Percentiles rank a stretch among this genome's conserved stretches.
Conservation (phyloP, 1,140 invertebrate species). For the Musca domestica region DNA sequence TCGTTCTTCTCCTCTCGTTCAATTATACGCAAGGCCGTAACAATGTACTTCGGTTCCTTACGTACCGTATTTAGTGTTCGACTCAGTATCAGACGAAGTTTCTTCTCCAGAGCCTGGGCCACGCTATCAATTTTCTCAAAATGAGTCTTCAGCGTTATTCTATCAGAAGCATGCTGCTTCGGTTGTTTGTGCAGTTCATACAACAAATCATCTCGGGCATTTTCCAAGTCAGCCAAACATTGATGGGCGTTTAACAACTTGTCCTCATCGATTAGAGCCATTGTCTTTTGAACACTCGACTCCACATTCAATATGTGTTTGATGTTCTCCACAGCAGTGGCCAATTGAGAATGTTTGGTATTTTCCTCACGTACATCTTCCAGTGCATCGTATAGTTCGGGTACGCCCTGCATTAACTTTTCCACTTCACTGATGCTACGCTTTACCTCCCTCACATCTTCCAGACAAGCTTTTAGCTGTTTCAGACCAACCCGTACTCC, state of each 20-base stretch:
- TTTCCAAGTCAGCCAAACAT: constrained; percentile 93
- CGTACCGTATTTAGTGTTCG: constrained; percentile 90
- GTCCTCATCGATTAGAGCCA: constrained; percentile 91
- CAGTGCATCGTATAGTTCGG: constrained; percentile 73
- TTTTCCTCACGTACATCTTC: constrained; percentile 89
- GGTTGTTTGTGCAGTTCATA: constrained; percentile 93
- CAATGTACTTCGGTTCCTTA: constrained; percentile 93
- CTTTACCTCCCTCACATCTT: constrained; percentile 80
- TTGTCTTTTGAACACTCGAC: constrained; percentile 92
- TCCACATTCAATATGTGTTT: constrained; percentile 98
- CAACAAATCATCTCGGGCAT: constrained; percentile 91
- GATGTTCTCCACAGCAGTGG: constrained; percentile 95
- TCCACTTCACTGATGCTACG: constrained; percentile 70
- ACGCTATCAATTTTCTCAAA: constrained; percentile 93
- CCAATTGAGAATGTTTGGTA: constrained; percentile 90
- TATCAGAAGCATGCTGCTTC: constrained; percentile 84
- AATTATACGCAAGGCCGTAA: constrained; percentile 93
- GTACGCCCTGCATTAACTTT: constrained; percentile 63
- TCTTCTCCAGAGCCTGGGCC: constrained; percentile 86
- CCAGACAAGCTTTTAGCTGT: constrained; percentile 78
- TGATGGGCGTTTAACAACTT: constrained; percentile 94
- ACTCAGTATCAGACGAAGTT: constrained; percentile 84
- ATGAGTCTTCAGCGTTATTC: constrained; percentile 88
- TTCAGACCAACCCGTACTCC: constrained; percentile 92
- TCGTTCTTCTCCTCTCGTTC: constrained; percentile 94